Evolutionary conservation across 2,888 invertebrate species (phyloP), one percentile per base, ranked within the genome.

Genomic region (Drosophila rellima): DNA sequence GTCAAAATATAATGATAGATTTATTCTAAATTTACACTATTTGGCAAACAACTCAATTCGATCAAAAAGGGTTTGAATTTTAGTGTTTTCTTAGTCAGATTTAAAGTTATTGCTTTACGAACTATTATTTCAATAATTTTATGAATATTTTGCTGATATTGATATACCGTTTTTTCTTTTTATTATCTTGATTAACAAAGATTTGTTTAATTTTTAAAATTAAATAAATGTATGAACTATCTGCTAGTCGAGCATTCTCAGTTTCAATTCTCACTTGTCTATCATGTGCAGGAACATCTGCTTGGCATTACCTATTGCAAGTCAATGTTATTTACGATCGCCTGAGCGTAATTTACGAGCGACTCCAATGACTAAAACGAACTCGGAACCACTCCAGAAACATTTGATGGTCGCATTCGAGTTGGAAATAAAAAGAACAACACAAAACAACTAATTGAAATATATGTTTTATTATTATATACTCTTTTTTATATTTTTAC

Each of bases 301-400:
- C 40, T 45, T 45, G 18, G 35, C 31, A 15, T 23, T 18, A 59
- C 63, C 83, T 65, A 87, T 83, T 62, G 75, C 72, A 71, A 81
- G 89, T 83, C 88, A 55, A 88, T 73, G 84, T 89, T 84, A 83
- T 84, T 84, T 84, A 84, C 83, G 83, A 87, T 78, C 72, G 73
- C 80, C 73, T 60, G 20, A 52, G 63, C 51, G 54, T 89, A 84
- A 84, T 84, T 84, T 84, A 84, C 88, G 83, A 89, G 69, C 60
- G 62, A 71, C 67, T 74, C 52, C 64, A 67, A 17, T 33, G 45
- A 63, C 60, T 11, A 17, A 80, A 83, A 80, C 80, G 87, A 78
- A 78, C 82, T 88, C 71, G 74, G 74, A 77, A 66, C 74, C 70
- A 78, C 70, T 72, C 73, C 60, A 42, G 64, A 39, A 72, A 64